A percentile compares a stretch with the other conserved stretches of the same genome.
phyloP scores from a whole-genome alignment of 2,888 invertebrate species.

The Chrysolina haemoptera region DNA sequence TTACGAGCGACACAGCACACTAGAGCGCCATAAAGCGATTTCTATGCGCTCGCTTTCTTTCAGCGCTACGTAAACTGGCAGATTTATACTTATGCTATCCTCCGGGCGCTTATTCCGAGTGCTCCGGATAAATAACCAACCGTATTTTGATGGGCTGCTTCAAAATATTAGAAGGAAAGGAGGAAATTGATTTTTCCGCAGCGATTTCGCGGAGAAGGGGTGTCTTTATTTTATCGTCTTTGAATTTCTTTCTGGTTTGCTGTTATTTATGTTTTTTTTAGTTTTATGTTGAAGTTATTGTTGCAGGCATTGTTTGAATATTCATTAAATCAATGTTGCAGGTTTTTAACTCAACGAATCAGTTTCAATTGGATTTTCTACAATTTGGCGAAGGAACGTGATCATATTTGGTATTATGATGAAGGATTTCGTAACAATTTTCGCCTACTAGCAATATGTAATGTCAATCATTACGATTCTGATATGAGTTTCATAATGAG shows the following conservation, averaged over 20 bases:
- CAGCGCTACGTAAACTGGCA: slow-evolving; percentile 44
- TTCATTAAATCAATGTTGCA: no score
- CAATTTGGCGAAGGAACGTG: no score
- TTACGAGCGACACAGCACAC: slow-evolving; percentile 66
- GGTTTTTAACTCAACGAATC: no score
- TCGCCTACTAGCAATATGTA: no score
- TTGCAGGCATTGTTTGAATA: background rate
- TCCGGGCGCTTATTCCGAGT: slow-evolving; percentile 24
- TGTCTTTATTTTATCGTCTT: background rate
- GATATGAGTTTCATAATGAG: no score
- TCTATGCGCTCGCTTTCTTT: slow-evolving; percentile 58
- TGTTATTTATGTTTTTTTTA: slow-evolving; percentile 29
- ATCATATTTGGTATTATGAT: no score
- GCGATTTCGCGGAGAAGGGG: background rate
- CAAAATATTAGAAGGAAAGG: slow-evolving; percentile 12
- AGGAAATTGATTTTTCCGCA: background rate
- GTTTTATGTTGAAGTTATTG: no score
- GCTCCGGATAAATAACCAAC: slow-evolving; percentile 24
- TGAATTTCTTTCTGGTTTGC: slow-evolving; percentile 59
- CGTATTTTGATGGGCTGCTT: slow-evolving; percentile 16
- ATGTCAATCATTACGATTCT: no score
- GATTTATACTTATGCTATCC: slow-evolving; percentile 32
- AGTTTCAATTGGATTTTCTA: no score
- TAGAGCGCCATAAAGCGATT: slow-evolving; percentile 66
- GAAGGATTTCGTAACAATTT: no score